Base-by-base conservation (phyloP, 2,797 vertebrate genomes). In the Periophthalmus magnuspinnatus region DNA sequence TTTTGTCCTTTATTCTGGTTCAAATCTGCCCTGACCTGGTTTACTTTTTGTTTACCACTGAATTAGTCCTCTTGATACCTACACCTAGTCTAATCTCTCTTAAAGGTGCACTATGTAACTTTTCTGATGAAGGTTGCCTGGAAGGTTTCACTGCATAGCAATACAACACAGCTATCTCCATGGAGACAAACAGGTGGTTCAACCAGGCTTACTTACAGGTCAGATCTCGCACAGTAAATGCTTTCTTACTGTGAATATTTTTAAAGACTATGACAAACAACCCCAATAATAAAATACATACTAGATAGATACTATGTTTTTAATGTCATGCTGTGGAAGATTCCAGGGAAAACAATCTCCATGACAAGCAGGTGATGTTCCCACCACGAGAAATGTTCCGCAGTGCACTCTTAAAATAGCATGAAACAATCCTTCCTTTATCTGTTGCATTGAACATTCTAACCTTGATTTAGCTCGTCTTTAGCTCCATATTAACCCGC, bases 401-500 rank as follows among this genome's bases (percentile, higher is more conserved):
- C 47, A 19, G 5, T 6, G 1, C 47, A 45, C 6, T 5, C 48
- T 48, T 48, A 6, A 19, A 19, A 19, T 19, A n/a, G 36, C 36
- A 36, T 36, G 36, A 36, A 21, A 52, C 5, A 8, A 52, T 52
- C 48, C 48, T 8, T n/a, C 5, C 8, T 6, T n/a, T n/a, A 21
- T n/a, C 1, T 1, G n/a, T 52, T 50, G 54, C 22, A 24, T 56
- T 28, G 28, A 7, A 2, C n/a, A 10, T 57, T 5, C 13, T 60
- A 59, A 59, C 57, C 57, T 60, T 58, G 16, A 11, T 36, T 36
- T 36, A 34, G 17, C 57, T 59, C 34, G 57, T 5, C 17, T 34
- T 59, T 34, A 36, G 33, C 82, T 89, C 81, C 11, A 77, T 86
- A 88, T 89, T 88, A 87, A 86, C 87, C 85, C 78, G 72, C 63